These are phyloP conservation scores for Platycheirus rosarum DNA, from an alignment of 2,888 invertebrate species.

Conservation along the genomic window DNA sequence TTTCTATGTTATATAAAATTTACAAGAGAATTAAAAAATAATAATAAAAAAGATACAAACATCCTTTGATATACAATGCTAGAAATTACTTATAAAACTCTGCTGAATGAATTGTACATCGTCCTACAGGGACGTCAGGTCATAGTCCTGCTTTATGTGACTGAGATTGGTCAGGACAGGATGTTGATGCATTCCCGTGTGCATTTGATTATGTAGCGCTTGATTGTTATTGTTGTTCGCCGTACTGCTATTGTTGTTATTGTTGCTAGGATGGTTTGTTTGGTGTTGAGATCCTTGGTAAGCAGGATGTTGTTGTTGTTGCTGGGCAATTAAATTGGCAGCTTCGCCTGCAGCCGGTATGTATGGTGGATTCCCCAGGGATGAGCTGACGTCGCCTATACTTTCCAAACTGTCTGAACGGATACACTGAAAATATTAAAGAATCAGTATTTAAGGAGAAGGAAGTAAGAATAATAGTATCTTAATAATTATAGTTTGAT, in stretches of 20 bases:
- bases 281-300: constrained; percentile 83
- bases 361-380: constrained; percentile 81
- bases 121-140: constrained; percentile 90
- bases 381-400: constrained; percentile 84
- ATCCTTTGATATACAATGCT: constrained; percentile 38
- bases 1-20: constrained; percentile 42
- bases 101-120: constrained; percentile 52
- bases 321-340: constrained; percentile 77
- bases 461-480: no score
- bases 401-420: constrained; percentile 87
- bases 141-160: constrained; percentile 93
- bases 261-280: constrained; percentile 83
- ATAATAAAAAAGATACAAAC: constrained; percentile 18
- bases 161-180: constrained; percentile 81
- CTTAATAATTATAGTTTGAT: no score
- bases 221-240: constrained; percentile 75
- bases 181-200: constrained; percentile 78
- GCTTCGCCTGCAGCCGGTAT: constrained; percentile 81
- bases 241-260: constrained; percentile 74
- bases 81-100: constrained; percentile 54
- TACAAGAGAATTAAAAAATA: constrained; percentile 48
- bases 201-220: constrained; percentile 74
- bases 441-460: constrained; percentile 3
- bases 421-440: constrained; percentile 79
- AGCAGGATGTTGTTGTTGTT: constrained; percentile 82